Base-by-base conservation (phyloP, 1,140 invertebrate genomes). In the Heliconius nattereri region DNA sequence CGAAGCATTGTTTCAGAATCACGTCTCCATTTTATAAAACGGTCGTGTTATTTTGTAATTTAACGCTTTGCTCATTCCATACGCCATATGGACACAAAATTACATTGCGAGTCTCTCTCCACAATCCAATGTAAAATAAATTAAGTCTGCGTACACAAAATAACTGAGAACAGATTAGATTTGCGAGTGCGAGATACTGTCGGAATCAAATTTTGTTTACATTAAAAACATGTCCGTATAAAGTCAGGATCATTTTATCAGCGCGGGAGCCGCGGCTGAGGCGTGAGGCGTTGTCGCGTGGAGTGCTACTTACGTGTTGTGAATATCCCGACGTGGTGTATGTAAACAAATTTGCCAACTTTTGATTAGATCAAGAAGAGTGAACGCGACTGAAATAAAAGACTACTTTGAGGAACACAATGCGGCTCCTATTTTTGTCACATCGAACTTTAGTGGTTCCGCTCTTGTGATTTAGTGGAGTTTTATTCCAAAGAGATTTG, bases 291-390 rank as follows among this genome's bases (percentile, higher is more conserved):
- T 87, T 81, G 86, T 85, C 82, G 85, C 78, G 85, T 84, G 81
- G 80, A 82, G 82, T 82, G 83, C 80, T 85, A 87, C 84, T 87
- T 92, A 94, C 90, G 91, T 94, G 91, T 90, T 81, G 83, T 79
- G 91, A 93, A 92, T 92, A 89, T 80, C 57, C 78, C 79, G 66
- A 76, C 81, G 79, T 89, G 86, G 90, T 90, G 85, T 92, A 91
- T 92, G 91, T 92, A 92, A 92, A 90, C 90, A 92, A 91, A 94
- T 91, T 94, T 90, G 85, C 86, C 84, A 92, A 93, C 85, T 91
- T 94, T 90, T 92, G 91, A 92, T 94, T 91, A 89, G 89, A 94
- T 92, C 89, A 92, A 86, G 85, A 81, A 78, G 73, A 80, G 77
- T 57, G 80, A 83, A 87, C 87, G 90, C 85, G 90, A 88, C 85